Conservation (phyloP, 2,888 invertebrate species). For the Heliconius sara region DNA sequence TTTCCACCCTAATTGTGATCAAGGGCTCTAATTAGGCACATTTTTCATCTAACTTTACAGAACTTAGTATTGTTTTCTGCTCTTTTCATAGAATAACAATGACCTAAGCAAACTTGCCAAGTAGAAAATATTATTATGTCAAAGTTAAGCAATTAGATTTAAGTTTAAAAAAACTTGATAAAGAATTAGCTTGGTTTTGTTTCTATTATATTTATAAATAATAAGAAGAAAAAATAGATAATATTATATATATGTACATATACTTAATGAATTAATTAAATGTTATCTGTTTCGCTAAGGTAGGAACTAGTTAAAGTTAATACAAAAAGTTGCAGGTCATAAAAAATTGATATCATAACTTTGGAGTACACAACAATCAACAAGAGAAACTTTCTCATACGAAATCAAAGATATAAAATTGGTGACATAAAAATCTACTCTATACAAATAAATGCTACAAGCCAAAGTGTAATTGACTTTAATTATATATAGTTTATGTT, state of each 20-base stretch:
- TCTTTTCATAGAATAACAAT: slow-evolving; percentile 24
- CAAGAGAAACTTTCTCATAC: background rate
- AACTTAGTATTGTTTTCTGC: slow-evolving; percentile 25
- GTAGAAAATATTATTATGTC: slow-evolving; percentile 13
- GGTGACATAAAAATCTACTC: background rate
- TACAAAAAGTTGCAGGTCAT: slow-evolving; percentile 5
- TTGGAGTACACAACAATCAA: slow-evolving; percentile 5
- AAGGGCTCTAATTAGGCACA: slow-evolving; percentile 35
- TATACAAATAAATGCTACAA: background rate
- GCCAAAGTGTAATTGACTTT: background rate
- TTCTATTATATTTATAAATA: too few species aligned
- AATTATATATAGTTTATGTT: background rate
- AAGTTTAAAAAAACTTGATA: slow-evolving; percentile 1
- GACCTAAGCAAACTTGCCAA: slow-evolving; percentile 15
- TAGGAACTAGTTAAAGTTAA: background rate
- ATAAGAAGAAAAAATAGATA: background rate
- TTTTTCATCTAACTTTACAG: slow-evolving; percentile 33
- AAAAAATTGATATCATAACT: slow-evolving; percentile 5
- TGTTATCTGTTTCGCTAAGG: background rate
- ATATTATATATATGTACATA: background rate
- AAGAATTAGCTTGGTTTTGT: background rate
- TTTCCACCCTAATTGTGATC: slow-evolving; percentile 34
- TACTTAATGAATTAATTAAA: background rate
- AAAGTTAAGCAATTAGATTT: background rate
- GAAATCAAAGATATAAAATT: background rate